Evolutionary conservation across 2,113 vertebrate genomes (phyloP).

Genomic region (Cyprinus carpio): DNA sequence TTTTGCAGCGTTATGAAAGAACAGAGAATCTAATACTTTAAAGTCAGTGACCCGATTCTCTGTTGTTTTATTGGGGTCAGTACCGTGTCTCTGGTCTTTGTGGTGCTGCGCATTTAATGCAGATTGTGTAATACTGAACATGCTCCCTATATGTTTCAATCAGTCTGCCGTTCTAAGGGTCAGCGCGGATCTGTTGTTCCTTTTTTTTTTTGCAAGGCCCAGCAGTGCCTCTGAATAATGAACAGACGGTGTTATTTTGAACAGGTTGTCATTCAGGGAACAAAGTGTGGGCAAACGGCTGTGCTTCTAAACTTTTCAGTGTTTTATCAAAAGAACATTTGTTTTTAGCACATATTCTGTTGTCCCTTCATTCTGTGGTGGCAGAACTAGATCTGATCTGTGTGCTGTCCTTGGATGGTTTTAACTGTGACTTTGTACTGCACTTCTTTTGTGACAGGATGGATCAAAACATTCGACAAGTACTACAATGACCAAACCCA

Average conservation of each 20-base stretch:
- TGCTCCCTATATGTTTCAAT: slow-evolving; percentile 25
- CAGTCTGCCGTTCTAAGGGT: slow-evolving; percentile 13
- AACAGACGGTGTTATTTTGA: slow-evolving; percentile 45
- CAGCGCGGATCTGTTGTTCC: slow-evolving; percentile 31
- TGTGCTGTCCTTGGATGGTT: neutral
- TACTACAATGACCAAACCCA: slow-evolving; percentile 96
- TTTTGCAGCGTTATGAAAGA: neutral
- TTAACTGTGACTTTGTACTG: neutral
- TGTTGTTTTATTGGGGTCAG: slow-evolving; percentile 14
- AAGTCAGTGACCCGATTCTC: slow-evolving; percentile 28
- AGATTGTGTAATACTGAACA: neutral
- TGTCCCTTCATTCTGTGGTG: neutral
- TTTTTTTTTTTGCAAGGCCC: slow-evolving; percentile 21
- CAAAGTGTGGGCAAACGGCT: neutral
- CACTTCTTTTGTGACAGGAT: slow-evolving; percentile 75
- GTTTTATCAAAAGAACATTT: slow-evolving; percentile 50
- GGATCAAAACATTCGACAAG: slow-evolving; percentile 99
- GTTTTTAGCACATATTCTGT: neutral
- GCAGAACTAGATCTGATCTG: neutral
- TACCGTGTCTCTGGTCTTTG: neutral
- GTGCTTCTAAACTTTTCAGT: slow-evolving; percentile 11
- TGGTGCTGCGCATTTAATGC: neutral
- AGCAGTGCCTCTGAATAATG: slow-evolving; percentile 39
- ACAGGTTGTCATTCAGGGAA: neutral
- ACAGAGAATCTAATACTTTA: neutral